Conservation (phyloP, 2,797 vertebrate species). For the Hemitrygon akajei region DNA sequence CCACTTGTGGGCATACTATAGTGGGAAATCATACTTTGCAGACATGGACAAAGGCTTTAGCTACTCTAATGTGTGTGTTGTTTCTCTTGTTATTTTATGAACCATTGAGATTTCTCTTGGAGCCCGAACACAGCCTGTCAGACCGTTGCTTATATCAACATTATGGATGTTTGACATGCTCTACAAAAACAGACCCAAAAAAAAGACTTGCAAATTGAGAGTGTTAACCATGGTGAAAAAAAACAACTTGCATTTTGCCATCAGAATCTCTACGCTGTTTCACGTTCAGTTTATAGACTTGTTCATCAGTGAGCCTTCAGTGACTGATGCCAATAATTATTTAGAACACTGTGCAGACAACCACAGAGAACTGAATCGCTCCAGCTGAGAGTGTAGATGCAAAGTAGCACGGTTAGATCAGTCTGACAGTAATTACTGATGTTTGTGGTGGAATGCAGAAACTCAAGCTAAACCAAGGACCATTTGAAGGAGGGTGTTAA, state of each 20-base stretch:
- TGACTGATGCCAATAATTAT: neutral
- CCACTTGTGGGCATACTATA: neutral
- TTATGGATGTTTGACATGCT: too few relatives aligned
- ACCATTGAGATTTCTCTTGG: constrained; percentile 19
- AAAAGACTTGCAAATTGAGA: neutral
- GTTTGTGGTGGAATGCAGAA: neutral
- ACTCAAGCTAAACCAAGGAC: neutral
- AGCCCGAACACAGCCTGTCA: neutral
- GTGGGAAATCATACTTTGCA: neutral
- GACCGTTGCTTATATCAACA: neutral
- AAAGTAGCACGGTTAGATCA: neutral
- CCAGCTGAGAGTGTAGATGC: neutral
- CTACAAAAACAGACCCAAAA: neutral
- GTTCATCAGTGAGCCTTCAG: neutral
- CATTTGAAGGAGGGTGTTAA: neutral
- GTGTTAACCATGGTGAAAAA: neutral
- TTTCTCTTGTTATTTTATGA: neutral
- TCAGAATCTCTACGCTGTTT: neutral
- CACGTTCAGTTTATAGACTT: neutral
- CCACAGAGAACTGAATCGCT: neutral
- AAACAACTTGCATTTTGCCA: neutral
- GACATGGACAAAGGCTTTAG: neutral
- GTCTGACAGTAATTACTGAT: neutral
- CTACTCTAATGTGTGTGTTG: constrained; percentile 14
- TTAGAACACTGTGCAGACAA: neutral